A percentile compares a stretch with the other conserved stretches of the same genome.
phyloP scores from a whole-genome alignment of 2,113 vertebrate species.

The Phyllostomus hastatus region DNA sequence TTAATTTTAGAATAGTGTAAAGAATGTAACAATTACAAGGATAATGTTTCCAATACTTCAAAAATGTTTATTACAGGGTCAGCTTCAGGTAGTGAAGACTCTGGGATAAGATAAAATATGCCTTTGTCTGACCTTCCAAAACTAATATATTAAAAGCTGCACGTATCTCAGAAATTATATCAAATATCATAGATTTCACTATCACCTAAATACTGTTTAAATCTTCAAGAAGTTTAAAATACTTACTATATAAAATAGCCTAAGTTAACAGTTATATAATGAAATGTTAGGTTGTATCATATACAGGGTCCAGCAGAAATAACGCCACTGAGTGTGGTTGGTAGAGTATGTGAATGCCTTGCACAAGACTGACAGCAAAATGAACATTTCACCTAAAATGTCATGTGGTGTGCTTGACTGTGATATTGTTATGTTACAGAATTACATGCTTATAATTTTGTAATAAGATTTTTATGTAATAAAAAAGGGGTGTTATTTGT shows the following conservation, averaged over 20 bases:
- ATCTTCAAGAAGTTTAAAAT: slow-evolving; percentile 17
- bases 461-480: too few species aligned
- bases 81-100: not conserved
- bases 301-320: not conserved
- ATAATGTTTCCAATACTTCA: not conserved
- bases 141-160: not conserved
- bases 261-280: slow-evolving; percentile 21
- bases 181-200: slow-evolving; percentile 11
- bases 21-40: not conserved
- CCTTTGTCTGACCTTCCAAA: not conserved
- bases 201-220: not conserved
- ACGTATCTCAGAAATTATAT: not conserved
- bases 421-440: too few species aligned
- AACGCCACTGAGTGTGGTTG: too few species aligned
- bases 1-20: slow-evolving; percentile 46
- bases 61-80: slow-evolving; percentile 9
- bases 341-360: too few species aligned
- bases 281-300: slow-evolving; percentile 22
- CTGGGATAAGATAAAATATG: not conserved
- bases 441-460: too few species aligned
- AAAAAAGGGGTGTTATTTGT: too few species aligned
- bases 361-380: too few species aligned
- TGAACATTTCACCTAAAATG: too few species aligned
- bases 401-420: too few species aligned
- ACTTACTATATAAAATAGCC: not conserved